Evolutionary conservation across 1,140 invertebrate genomes (phyloP).

Genomic region (Heliconius hewitsoni): DNA sequence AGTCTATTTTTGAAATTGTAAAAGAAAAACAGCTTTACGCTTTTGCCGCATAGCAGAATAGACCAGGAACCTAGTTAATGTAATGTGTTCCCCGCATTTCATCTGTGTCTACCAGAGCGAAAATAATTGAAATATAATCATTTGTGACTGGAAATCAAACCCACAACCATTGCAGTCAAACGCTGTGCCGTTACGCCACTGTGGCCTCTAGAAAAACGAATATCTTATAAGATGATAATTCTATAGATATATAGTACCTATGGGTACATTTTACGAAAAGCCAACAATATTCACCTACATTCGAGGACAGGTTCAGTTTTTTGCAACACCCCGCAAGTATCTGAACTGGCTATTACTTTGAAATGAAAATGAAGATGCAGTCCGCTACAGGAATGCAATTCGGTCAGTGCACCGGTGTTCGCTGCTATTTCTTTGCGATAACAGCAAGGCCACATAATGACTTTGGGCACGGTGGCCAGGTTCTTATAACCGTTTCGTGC

Average conservation of each 20-base stretch:
- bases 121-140: neutral
- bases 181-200: neutral
- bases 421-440: conserved; percentile 62
- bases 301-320: neutral
- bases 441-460: conserved; percentile 69
- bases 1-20: neutral
- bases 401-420: conserved; percentile 66
- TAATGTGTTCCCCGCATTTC: too few relatives aligned
- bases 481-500: conserved; percentile 53
- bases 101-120: neutral
- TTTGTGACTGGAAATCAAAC: neutral
- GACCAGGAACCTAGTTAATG: too few relatives aligned
- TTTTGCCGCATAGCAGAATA: too few relatives aligned
- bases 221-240: neutral
- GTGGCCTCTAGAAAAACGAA: neutral
- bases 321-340: neutral
- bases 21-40: too few relatives aligned
- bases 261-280: neutral
- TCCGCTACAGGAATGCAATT: conserved; percentile 45
- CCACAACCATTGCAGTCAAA: neutral
- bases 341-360: conserved; percentile 7
- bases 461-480: conserved; percentile 64
- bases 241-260: neutral
- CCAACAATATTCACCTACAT: neutral
- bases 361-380: conserved; percentile 25